Evolutionary conservation across 2,888 invertebrate genomes (phyloP), one percentile per base, ranked within the genome.

Genomic region (Dolichopus griseipennis): DNA sequence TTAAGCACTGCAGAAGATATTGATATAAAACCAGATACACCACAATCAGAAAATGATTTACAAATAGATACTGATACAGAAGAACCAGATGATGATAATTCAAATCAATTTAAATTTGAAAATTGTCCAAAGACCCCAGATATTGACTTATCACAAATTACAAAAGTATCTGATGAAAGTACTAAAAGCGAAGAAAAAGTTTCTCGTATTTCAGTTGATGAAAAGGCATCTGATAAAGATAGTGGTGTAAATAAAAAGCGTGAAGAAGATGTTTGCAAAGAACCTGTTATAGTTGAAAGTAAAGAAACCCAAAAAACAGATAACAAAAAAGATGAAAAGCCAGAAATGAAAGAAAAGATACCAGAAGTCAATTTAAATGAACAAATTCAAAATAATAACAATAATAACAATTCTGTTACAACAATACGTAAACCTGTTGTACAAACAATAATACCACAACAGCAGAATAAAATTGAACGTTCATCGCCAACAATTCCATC

Each of bases 51-150:
- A 76, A 88, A 88, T 75, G 92, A 92, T 75, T 82, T 92, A 27
- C 89, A 92, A 78, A 93, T 93, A 69, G 93, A 93, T 77, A 92
- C 92, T 0, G 93, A 93, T 75, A 91, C 90, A 10, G 93, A 93
- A 76, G 92, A 93, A 76, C 83, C 83, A 43, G 87, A 88, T 66
- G 89, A 89, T 34, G 84, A 84, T 71, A 80, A 75, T 0, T 76
- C 77, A 33, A 79, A 80, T 63, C 75, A 77, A 41, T 21, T 68
- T 6, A 27, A 18, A 70, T 77, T 83, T 65, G 81, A 84, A 67
- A 83, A 83, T 72, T 76, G 78, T 64, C 80, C 82, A 1, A 80
- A 79, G 71, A 82, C 83, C 21, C 82, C 83, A 6, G 83, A 83
- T 71, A 81, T 84, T 66, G 85, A 85, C 72, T 78, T 84, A 65